Evolutionary conservation across 2,797 vertebrate species (phyloP), one percentile per base, ranked within the genome.

Genomic region (Oreonectes daqikongensis): DNA sequence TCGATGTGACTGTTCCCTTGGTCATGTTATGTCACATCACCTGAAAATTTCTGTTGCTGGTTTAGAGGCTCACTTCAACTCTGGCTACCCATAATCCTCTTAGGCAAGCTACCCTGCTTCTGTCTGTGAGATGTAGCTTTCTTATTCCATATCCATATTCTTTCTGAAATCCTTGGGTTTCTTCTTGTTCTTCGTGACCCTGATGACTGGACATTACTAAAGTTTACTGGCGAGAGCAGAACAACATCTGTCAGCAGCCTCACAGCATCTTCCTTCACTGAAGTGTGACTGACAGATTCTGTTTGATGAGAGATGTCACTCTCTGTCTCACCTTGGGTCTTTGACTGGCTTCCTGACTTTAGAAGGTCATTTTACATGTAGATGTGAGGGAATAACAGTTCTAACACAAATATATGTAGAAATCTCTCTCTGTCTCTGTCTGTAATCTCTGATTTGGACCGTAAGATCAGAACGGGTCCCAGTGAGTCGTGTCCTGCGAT

Each of bases 191-290:
- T 76, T 0, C 1, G 42, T 61, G 65, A 69, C 20, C 22, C 75
- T 42, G 14, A 69, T 52, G 24, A 18, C 75, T 77, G 66, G 55
- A 77, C 32, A 8, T 28, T 53, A 38, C 66, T 20, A 17, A 46
- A 61, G 42, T 63, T 52, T 40, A 63, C 10, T 0, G 32, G 30
- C 30, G 10, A 61, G 59, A 61, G 59, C 59, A 32, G 67, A 70
- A 53, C 8, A 4, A 69, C 67, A 70, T 63, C 55, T 77, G 75
- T 77, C 44, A 52, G 22, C 57, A 42, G 44, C 57, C 61, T 70
- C 57, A 63, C 57, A 28, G 57, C 75, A 22, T 53, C 57, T 70
- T 57, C 52, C 50, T 75, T 8, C 63, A 57, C 44, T 64, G 26
- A 35, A 53, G 22, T 50, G 66, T 35, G 15, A 68, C 38, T 68